phyloP scores from a whole-genome alignment of 2,797 vertebrate genomes.

The Yasuhikotakia modesta region DNA sequence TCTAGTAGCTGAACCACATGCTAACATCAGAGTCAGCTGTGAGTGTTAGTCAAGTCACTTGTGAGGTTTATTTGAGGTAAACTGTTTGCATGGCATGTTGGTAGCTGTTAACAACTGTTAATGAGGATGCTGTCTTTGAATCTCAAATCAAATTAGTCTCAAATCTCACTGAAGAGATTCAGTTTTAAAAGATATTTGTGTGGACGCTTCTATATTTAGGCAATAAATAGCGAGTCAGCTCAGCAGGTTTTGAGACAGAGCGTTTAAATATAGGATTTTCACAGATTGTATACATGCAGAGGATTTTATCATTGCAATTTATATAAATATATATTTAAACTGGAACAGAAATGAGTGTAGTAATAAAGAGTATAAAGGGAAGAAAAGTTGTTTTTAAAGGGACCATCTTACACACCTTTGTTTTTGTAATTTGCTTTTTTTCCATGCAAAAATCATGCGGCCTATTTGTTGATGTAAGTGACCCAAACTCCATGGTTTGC shows the following conservation, averaged over 20 bases:
- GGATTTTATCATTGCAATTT: conserved; percentile 17
- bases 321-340: conserved; percentile 4
- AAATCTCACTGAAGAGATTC: neutral
- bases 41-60: neutral
- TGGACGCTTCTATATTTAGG: neutral
- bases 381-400: conserved; percentile 74
- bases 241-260: conserved; percentile 36
- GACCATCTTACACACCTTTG: conserved; percentile 83
- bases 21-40: neutral
- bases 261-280: conserved; percentile 1
- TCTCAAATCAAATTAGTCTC: conserved; percentile 12
- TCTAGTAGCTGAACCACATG: too few species aligned
- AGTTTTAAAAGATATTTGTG: conserved; percentile 2
- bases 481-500: conserved; percentile 86
- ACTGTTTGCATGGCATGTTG: neutral
- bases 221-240: conserved; percentile 13
- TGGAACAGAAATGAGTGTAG: conserved; percentile 31
- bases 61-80: conserved; percentile 10
- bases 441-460: conserved; percentile 88
- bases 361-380: conserved; percentile 38
- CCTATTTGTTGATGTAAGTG: conserved; percentile 92
- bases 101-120: neutral
- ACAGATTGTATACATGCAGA: conserved; percentile 18
- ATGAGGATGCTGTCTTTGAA: neutral
- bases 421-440: conserved; percentile 83